Conservation (phyloP, 2,113 vertebrate genomes). For the Tachysurus fulvidraco region DNA sequence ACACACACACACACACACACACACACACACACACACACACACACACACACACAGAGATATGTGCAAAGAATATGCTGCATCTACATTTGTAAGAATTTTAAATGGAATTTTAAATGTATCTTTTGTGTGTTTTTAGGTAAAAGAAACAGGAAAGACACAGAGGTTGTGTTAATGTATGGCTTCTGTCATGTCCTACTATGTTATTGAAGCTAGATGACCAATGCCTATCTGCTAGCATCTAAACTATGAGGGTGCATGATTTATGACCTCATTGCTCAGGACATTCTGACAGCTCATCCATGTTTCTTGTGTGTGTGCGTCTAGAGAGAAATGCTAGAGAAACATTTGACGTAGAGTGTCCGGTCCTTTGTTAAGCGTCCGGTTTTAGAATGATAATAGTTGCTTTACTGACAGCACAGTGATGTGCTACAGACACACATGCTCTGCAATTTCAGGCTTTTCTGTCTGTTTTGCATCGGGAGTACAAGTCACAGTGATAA, state of each 20-base stretch:
- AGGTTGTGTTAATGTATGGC: slow-evolving; percentile 30
- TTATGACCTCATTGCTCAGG: slow-evolving; percentile 26
- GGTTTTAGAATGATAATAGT: slow-evolving; percentile 45
- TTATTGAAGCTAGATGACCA: slow-evolving; percentile 42
- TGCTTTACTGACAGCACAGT: slow-evolving; percentile 34
- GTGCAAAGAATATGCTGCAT: neutral
- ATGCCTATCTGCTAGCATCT: slow-evolving; percentile 46
- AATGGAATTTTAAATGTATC: neutral
- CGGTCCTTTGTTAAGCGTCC: slow-evolving; percentile 34
- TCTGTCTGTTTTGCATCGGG: slow-evolving; percentile 46
- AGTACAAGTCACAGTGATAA: slow-evolving; percentile 41
- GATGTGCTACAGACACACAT: slow-evolving; percentile 46
- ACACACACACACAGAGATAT: neutral
- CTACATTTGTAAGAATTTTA: neutral
- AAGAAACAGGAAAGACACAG: neutral
- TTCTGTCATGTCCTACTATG: slow-evolving; percentile 31
- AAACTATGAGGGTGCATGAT: slow-evolving; percentile 33
- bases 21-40: neutral
- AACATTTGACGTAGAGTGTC: slow-evolving; percentile 31
- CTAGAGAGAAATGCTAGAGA: neutral
- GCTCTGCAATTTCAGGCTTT: slow-evolving; percentile 48
- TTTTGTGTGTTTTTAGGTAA: neutral
- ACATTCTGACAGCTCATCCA: slow-evolving; percentile 16
- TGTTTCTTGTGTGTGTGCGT: slow-evolving; percentile 1
- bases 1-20: neutral